A percentile compares a stretch with the other conserved stretches of the same genome.
These are phyloP conservation scores for Pimpla rufipes DNA, from an alignment of 2,888 invertebrate genomes.

Conservation along the genomic window DNA sequence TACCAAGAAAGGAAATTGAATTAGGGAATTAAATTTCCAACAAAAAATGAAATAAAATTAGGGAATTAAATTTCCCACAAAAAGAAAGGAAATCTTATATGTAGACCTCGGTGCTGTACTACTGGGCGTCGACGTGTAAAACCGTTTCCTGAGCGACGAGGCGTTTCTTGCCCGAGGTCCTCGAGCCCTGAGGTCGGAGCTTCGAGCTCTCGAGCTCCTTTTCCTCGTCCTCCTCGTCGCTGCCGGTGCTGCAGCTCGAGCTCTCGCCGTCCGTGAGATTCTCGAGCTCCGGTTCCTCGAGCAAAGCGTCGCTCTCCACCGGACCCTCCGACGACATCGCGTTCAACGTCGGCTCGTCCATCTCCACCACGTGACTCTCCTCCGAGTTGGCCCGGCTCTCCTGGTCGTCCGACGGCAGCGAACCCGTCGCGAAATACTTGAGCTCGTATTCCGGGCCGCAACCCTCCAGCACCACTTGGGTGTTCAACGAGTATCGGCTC, in stretches of 20 bases:
- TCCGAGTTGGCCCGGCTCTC: constrained; percentile 79
- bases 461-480: constrained; percentile 76
- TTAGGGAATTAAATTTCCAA: no score
- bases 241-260: constrained; percentile 62
- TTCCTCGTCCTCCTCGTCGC: constrained; percentile 31
- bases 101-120: constrained; percentile 12
- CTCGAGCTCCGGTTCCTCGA: constrained; percentile 83
- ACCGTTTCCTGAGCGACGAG: constrained; percentile 66
- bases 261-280: constrained; percentile 77
- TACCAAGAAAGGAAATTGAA: no score
- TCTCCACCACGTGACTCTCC: constrained; percentile 76
- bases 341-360: constrained; percentile 73
- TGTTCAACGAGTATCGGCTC: constrained; percentile 78
- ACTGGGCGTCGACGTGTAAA: constrained; percentile 66
- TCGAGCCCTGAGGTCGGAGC: constrained; percentile 45
- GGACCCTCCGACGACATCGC: constrained; percentile 74
- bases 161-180: constrained; percentile 61
- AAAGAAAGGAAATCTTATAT: no score
- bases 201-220: constrained; percentile 31
- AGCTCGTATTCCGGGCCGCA: constrained; percentile 77
- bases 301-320: constrained; percentile 78
- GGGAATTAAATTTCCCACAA: no score
- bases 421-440: constrained; percentile 79
- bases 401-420: constrained; percentile 72
- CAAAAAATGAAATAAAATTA: no score